phyloP scores from a whole-genome alignment of 2,113 vertebrate species.

The Aphyosemion australe region DNA sequence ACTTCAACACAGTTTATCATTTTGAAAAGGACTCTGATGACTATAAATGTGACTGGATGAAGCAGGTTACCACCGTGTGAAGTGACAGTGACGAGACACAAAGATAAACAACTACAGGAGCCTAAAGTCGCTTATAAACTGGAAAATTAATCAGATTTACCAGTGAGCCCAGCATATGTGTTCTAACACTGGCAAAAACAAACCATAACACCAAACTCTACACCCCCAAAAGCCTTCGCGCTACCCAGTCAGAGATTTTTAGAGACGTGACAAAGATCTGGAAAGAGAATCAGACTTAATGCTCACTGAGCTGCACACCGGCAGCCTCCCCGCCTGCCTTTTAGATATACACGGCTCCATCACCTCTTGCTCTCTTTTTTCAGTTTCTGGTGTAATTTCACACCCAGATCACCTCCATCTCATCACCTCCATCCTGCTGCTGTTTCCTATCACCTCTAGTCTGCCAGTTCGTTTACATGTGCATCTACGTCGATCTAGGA shows the following conservation, averaged over 20 bases:
- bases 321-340: neutral
- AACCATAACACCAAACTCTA: no score
- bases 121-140: no score
- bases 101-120: no score
- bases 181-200: neutral
- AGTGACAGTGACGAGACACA: no score
- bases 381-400: constrained; percentile 4
- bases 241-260: constrained; percentile 13
- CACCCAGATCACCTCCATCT: neutral
- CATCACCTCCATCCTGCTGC: constrained; percentile 1
- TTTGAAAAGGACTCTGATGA: neutral
- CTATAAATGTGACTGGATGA: neutral
- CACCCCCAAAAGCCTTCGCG: no score
- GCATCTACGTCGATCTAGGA: no score
- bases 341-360: neutral
- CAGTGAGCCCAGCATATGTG: no score
- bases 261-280: constrained; percentile 8
- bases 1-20: neutral
- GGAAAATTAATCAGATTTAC: no score
- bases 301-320: constrained; percentile 36
- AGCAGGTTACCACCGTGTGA: no score
- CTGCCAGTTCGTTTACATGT: no score
- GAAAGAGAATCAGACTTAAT: constrained; percentile 51
- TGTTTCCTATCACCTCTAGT: neutral
- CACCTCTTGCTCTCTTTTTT: constrained; percentile 5